Evolutionary conservation across 35 echinoderm and acorn worm genomes (phyloP), one percentile per base, ranked within the genome.

Genomic region (Stichopus chloronotus): DNA sequence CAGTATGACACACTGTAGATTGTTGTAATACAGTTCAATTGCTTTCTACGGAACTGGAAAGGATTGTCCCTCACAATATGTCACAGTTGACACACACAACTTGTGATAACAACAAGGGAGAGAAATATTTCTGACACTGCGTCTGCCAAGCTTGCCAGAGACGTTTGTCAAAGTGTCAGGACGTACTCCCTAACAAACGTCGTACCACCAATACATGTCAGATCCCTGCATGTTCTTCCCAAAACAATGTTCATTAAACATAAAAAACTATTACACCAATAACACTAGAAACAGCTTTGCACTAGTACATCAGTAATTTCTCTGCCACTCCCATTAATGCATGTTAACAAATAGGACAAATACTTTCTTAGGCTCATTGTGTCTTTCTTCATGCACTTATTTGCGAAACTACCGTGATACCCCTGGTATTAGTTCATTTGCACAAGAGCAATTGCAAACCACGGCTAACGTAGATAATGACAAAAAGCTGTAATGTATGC

Each of bases 251-350:
- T 8, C 59, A 52, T 25, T 22, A 71, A 74, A 89, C 60, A 4
- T 6, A 22, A 16, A 89, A 89, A 71, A 53, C 17, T 30, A 24
- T 71, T 11, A 69, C 16, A 63, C 87, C 87, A 53, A 22, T 30
- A 23, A n/a, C 1, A n/a, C 7, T 89, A 53, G 25, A 59, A 89
- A 17, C 87, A 13, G 21, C 71, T 17, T 89, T 89, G 87, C 61
- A 60, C 24, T 8, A 69, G 22, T 54, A 10, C 24, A 71, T 24
- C 61, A 9, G 84, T 0, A 24, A 17, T 88, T 72, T 30, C 58
- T 89, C 14, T 89, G 87, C 16, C 63, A 89, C 25, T 71, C 60
- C 52, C 87, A 89, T 89, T 89, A 89, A 43, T 71, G 60, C 16
- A 24, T 17, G 65, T 43, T 89, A 25, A 89, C 87, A 55, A 71